Evolutionary conservation across 2,888 invertebrate species (phyloP).

Genomic region (Eristalis intricaria): DNA sequence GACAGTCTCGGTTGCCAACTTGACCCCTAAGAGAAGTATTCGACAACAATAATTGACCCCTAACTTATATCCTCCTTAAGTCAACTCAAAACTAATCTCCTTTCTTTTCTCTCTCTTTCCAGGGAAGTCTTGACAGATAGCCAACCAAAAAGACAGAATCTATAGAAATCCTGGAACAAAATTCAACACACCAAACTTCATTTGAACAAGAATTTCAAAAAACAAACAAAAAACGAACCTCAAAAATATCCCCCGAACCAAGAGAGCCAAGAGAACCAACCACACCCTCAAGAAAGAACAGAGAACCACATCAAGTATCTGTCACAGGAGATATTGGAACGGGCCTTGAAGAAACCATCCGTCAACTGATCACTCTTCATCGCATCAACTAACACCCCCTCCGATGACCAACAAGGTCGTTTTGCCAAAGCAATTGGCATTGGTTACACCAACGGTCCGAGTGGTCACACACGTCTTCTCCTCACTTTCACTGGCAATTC

Average conservation of each 20-base stretch:
- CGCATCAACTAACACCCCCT: conserved; percentile 72
- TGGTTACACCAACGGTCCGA: conserved; percentile 74
- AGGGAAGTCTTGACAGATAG: conserved; percentile 72
- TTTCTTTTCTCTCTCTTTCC: conserved; percentile 40
- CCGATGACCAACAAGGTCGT: conserved; percentile 80
- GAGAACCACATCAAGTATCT: conserved; percentile 39
- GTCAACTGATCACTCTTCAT: conserved; percentile 41
- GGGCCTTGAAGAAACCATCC: conserved; percentile 51
- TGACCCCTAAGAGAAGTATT: too few relatives aligned
- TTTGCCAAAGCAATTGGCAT: conserved; percentile 79
- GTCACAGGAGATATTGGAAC: conserved; percentile 59
- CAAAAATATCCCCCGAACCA: not conserved
- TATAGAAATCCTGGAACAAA: conserved; percentile 26
- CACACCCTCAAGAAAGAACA: not conserved
- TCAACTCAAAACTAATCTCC: not conserved
- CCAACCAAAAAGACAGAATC: conserved; percentile 28
- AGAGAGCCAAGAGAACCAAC: too few relatives aligned
- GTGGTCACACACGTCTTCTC: conserved; percentile 31
- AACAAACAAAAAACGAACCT: conserved; percentile 10
- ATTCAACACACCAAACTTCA: conserved; percentile 6
- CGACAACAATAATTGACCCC: too few relatives aligned
- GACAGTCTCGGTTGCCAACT: too few relatives aligned
- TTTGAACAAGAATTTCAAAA: not conserved
- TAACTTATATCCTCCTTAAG: too few relatives aligned
- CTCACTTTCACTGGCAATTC: conserved; percentile 29